Conservation (phyloP, 1,140 invertebrate species). For the Aphelinus certus region DNA sequence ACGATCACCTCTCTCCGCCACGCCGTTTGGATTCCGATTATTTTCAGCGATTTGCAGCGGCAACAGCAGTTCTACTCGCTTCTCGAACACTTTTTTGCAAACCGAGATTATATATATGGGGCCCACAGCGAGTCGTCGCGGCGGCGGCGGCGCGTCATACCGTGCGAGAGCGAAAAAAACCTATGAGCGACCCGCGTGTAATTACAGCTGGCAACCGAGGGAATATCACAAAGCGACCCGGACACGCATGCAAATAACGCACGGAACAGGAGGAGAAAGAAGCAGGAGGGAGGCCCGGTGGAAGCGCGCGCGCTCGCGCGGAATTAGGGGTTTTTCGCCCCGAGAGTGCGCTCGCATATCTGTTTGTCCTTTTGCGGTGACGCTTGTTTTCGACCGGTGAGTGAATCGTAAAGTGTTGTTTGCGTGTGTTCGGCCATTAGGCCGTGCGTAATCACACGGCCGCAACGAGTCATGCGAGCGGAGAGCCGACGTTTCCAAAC, state of each 20-base stretch:
- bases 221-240: constrained; percentile 28
- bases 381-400: not conserved
- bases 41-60: not conserved
- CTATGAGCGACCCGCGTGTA: not conserved
- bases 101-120: no score
- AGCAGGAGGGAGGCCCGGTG: no score
- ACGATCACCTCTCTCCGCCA: constrained; percentile 18
- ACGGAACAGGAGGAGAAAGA: no score
- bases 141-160: not conserved
- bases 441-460: not conserved
- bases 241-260: constrained; percentile 27
- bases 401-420: not conserved
- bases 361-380: not conserved
- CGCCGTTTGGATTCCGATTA: constrained; percentile 30
- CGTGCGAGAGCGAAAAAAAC: not conserved
- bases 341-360: not conserved
- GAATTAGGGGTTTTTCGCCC: not conserved
- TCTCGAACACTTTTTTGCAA: no score
- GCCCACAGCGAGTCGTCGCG: no score
- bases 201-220: constrained; percentile 22
- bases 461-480: no score
- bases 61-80: no score
- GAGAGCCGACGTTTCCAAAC: no score
- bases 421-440: not conserved
- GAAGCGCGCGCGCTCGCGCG: not conserved